Evolutionary conservation across 2,888 invertebrate genomes (phyloP), one percentile per base, ranked within the genome.

Genomic region (Arctia plantaginis): DNA sequence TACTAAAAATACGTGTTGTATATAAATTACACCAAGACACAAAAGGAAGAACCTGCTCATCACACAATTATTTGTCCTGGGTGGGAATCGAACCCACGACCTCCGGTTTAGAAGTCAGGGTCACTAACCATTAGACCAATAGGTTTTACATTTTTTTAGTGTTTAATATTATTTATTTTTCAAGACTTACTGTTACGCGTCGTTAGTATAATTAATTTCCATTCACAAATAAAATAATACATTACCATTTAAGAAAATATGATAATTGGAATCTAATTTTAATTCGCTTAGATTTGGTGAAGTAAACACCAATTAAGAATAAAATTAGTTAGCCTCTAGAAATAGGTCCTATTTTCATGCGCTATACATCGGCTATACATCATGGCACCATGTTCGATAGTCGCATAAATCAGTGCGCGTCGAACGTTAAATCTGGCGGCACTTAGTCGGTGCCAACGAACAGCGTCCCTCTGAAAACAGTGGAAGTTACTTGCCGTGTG

Each of bases 371-470:
- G n/a, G 27, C 51, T 76, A 68, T 76, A 71, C 33, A 73, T 73
- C 71, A 67, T 68, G 71, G 67, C 55, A 65, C 44, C 71, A 51
- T 68, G 76, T 71, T 70, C 73, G 80, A 86, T 86, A 90, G 91
- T 90, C 91, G 86, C 86, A 91, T 92, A 92, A 92, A 92, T 92
- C 92, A 89, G 86, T 77, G 76, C 66, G 79, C 87, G 86, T 90
- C 90, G 90, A 91, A 91, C 92, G 86, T 87, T 89, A 91, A 91
- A 90, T 90, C 90, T 90, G 87, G 82, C 85, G 79, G 85, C 88
- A 86, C 89, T 89, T 85, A 86, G 80, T 84, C 87, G 88, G 87
- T 88, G 87, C 89, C 85, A 80, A 83, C 86, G 84, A 78, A 78
- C 82, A 78, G 66, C 69, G 80, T 73, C 77, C 80, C 77, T 79